Base-by-base conservation (phyloP, 2,113 vertebrate species). In the Oenanthe melanoleuca region DNA sequence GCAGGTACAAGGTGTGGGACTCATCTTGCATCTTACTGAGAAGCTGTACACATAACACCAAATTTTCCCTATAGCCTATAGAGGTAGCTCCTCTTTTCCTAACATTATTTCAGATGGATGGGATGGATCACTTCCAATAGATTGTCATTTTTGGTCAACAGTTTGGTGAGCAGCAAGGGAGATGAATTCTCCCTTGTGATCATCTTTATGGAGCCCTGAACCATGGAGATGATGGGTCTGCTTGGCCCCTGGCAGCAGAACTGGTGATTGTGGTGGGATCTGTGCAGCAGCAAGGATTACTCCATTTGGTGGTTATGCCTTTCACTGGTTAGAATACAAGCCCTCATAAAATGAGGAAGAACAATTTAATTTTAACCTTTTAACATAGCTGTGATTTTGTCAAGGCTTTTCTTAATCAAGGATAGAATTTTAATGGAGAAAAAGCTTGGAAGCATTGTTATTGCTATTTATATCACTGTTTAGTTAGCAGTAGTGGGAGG, bases 381-480 rank as follows among this genome's bases (percentile, higher is more conserved):
- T 86, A 81, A 97, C 66, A 37, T 52, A 96, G 70, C 79, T 93
- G 50, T 38, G 92, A 81, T 97, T 96, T 96, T 96, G 52, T 95
- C 82, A 89, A 91, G 84, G 69, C 45, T 95, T 92, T 94, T 92
- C 70, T 96, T 97, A 97, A 96, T 96, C 75, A 97, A 96, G 81
- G 95, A 86, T 93, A 78, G 96, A 98, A 97, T 97, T 96, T 96
- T 95, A 95, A 97, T 95, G 86, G 56, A 97, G 96, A 24, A 95
- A 83, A 97, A 96, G 88, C 93, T 97, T 85, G 93, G 95, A 97
- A 97, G 93, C 73, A 86, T 92, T 96, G 94, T 97, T 97, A 95
- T 75, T 96, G 86, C 91, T 98, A 95, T 98, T 98, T 97, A 96
- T 97, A 97, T 97, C 85, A 52, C 93, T 96, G 87, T 96, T 98